A percentile compares a stretch with the other conserved stretches of the same genome.
Evolutionary conservation across 1,140 invertebrate species (phyloP).

Genomic region (Drosophila malerkotliana): DNA sequence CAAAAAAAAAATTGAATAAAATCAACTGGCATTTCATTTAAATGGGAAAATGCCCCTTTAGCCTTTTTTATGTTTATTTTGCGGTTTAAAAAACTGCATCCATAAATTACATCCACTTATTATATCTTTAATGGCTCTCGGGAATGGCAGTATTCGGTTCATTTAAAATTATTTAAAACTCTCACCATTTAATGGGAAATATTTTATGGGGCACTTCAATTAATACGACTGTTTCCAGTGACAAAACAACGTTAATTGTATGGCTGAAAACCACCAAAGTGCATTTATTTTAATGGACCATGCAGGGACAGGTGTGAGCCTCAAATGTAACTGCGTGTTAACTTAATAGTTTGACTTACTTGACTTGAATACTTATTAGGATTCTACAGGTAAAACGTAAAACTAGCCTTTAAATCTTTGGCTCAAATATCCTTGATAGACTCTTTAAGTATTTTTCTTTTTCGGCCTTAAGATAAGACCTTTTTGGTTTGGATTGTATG

Average conservation of each 20-base stretch:
- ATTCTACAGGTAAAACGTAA: not conserved
- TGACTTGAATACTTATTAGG: not conserved
- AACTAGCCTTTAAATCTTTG: not conserved
- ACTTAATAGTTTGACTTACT: conserved; percentile 5
- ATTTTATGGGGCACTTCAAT: conserved; percentile 52
- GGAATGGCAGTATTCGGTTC: conserved; percentile 36
- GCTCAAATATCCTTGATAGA: not conserved
- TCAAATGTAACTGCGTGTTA: conserved; percentile 23
- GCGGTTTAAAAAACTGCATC: conserved; percentile 36
- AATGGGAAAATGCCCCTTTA: conserved; percentile 10
- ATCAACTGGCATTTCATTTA: conserved; percentile 35
- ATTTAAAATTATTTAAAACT: conserved; percentile 61
- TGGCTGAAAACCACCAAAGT: conserved; percentile 4
- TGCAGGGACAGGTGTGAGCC: conserved; percentile 18
- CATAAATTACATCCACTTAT: conserved; percentile 66
- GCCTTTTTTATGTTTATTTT: conserved; percentile 23
- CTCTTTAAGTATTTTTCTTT: not conserved
- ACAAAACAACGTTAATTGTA: conserved; percentile 44
- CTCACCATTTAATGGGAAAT: conserved; percentile 44
- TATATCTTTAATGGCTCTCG: conserved; percentile 50
- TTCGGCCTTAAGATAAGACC: conserved; percentile 6
- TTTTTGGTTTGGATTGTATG: conserved; percentile 27
- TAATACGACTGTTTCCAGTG: conserved; percentile 46
- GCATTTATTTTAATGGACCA: conserved; percentile 32
- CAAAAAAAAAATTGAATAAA: conserved; percentile 7